phyloP scores from a whole-genome alignment of 2,888 invertebrate species.

The Drosophila algonquin region DNA sequence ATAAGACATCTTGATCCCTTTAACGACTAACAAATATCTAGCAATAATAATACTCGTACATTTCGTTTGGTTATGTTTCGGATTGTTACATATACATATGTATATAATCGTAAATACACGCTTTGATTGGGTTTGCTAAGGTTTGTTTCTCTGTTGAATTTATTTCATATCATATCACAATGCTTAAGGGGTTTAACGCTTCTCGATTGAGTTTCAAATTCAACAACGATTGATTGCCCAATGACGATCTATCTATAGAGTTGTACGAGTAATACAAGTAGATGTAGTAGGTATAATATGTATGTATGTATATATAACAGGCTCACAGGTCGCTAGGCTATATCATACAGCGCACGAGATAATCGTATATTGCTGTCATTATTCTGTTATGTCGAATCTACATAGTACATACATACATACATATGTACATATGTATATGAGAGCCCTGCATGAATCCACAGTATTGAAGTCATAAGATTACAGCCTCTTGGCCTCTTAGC shows the following conservation, averaged over 20 bases:
- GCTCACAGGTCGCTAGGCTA: slow-evolving; percentile 15
- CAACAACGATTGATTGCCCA: slow-evolving; percentile 43
- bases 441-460: too few species aligned
- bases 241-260: slow-evolving; percentile 16
- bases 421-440: too few species aligned
- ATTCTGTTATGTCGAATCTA: too few species aligned
- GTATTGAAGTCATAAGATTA: too few species aligned
- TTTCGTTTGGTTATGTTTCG: neutral
- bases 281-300: too few species aligned
- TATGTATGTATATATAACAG: slow-evolving; percentile 9
- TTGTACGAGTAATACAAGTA: neutral
- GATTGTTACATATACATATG: neutral
- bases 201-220: slow-evolving; percentile 8
- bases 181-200: slow-evolving; percentile 44
- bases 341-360: slow-evolving; percentile 23
- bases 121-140: slow-evolving; percentile 12
- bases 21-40: too few species aligned
- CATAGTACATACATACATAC: too few species aligned
- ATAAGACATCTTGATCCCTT: too few species aligned
- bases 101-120: slow-evolving; percentile 42
- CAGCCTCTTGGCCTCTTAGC: too few species aligned
- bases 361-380: slow-evolving; percentile 12
- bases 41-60: too few species aligned
- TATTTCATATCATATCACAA: slow-evolving; percentile 57
- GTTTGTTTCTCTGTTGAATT: slow-evolving; percentile 6